A percentile compares a stretch with the other conserved stretches of the same genome.
phyloP scores from a whole-genome alignment of 2,888 invertebrate genomes.

The Drosophila formosana region DNA sequence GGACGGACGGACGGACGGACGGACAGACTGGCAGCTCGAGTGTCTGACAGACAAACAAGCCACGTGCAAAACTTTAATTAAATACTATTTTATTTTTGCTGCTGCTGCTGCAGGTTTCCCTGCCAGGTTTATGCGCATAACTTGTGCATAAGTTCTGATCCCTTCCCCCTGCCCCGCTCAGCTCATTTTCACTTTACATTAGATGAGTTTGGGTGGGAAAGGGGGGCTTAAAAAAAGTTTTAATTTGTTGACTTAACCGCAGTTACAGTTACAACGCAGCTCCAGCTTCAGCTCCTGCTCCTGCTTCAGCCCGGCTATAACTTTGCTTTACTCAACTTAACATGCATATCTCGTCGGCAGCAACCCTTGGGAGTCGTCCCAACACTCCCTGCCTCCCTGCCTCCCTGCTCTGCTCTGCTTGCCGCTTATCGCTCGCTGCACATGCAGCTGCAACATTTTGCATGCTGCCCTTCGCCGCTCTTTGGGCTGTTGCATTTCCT shows the following conservation, averaged over 20 bases:
- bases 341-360: constrained; percentile 77
- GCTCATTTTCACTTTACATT: constrained; percentile 39
- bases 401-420: constrained; percentile 40
- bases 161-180: constrained; percentile 2
- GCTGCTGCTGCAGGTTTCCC: constrained; percentile 17
- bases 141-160: constrained; percentile 72
- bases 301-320: constrained; percentile 56
- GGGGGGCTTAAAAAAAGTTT: constrained; percentile 65
- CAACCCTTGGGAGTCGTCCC: constrained; percentile 58
- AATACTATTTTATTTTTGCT: constrained; percentile 71
- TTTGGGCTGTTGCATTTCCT: constrained; percentile 31
- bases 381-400: constrained; percentile 32
- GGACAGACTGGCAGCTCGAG: constrained; percentile 19
- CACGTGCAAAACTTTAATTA: constrained; percentile 79
- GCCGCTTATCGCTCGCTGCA: constrained; percentile 71
- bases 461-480: constrained; percentile 26
- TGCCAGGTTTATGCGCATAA: constrained; percentile 70
- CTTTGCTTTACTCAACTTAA: constrained; percentile 79
- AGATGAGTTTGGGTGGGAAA: constrained; percentile 26
- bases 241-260: constrained; percentile 82
- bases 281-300: constrained; percentile 23
- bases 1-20: constrained; percentile 22
- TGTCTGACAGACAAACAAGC: constrained; percentile 47
- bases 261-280: constrained; percentile 72
- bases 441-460: constrained; percentile 75